Percentiles rank a stretch among this genome's conserved stretches.
These are phyloP conservation scores for Rachycentron canadum DNA, from an alignment of 2,797 vertebrate genomes.

Conservation along the genomic window DNA sequence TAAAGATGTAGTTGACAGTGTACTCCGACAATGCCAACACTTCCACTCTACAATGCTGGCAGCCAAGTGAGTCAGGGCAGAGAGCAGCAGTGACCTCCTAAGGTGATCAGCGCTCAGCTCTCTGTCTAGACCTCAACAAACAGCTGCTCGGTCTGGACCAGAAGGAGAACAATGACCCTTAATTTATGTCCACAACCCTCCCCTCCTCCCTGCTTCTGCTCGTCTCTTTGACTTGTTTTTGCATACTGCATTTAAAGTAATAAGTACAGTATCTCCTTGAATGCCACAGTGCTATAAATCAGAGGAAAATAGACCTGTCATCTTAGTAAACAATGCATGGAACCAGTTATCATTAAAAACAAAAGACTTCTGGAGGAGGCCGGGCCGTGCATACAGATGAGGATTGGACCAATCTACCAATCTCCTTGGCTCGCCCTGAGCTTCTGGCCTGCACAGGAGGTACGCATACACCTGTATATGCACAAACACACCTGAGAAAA, in stretches of 20 bases:
- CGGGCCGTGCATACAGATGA: conserved; percentile 74
- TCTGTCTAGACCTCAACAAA: conserved; percentile 77
- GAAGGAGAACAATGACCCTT: conserved; percentile 76
- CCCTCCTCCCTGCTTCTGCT: conserved; percentile 43
- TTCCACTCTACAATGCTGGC: conserved; percentile 56
- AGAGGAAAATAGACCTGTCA: conserved; percentile 83
- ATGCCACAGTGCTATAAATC: conserved; percentile 83
- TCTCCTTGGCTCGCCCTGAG: conserved; percentile 65
- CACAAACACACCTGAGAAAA: conserved; percentile 29
- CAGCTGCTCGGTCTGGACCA: conserved; percentile 72
- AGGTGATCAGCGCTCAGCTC: conserved; percentile 72
- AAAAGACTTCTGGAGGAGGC: conserved; percentile 67
- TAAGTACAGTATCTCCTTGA: conserved; percentile 84
- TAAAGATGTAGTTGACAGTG: conserved; percentile 68
- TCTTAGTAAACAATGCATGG: conserved; percentile 82
- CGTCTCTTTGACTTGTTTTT: conserved; percentile 81
- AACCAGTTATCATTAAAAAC: conserved; percentile 85
- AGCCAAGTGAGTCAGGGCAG: conserved; percentile 38
- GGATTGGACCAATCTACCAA: conserved; percentile 53
- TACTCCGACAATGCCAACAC: conserved; percentile 65
- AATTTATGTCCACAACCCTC: conserved; percentile 72
- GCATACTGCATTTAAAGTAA: conserved; percentile 84
- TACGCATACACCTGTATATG: conserved; percentile 13
- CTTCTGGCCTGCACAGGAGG: conserved; percentile 28
- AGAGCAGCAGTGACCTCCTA: conserved; percentile 72